Percentiles rank a stretch among this genome's conserved stretches.
phyloP scores from a whole-genome alignment of 2,888 invertebrate species.

The Chrysodeixis includens region DNA sequence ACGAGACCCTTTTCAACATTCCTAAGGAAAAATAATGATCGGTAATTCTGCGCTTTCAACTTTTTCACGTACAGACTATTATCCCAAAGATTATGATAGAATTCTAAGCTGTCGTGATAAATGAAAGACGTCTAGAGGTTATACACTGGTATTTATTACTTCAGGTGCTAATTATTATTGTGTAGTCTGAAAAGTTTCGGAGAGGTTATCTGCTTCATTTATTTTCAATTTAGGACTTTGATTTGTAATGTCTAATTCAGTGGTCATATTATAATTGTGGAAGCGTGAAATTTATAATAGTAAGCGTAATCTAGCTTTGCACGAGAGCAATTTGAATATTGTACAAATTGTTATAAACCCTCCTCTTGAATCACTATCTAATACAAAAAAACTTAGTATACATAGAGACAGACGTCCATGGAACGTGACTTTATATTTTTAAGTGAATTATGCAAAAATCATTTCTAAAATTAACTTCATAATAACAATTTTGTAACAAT shows the following conservation, averaged over 20 bases:
- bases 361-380: too few relatives aligned
- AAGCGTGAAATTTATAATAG: too few relatives aligned
- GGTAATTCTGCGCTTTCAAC: constrained; percentile 29
- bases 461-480: too few relatives aligned
- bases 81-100: constrained; percentile 30
- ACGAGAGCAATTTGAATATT: too few relatives aligned
- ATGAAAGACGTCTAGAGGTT: constrained; percentile 51
- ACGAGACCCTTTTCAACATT: constrained; percentile 10
- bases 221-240: neutral
- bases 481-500: too few relatives aligned
- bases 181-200: neutral
- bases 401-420: too few relatives aligned
- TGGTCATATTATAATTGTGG: too few relatives aligned
- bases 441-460: too few relatives aligned
- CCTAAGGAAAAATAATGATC: constrained; percentile 45
- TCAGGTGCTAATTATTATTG: constrained; percentile 1
- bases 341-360: too few relatives aligned
- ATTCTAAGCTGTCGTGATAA: constrained; percentile 24
- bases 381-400: too few relatives aligned
- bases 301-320: too few relatives aligned
- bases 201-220: neutral
- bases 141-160: neutral
- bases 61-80: constrained; percentile 34
- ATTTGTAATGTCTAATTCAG: neutral
- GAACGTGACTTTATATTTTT: too few relatives aligned